Base-by-base conservation (phyloP, 2,113 vertebrate genomes). In the Saguinus midas region DNA sequence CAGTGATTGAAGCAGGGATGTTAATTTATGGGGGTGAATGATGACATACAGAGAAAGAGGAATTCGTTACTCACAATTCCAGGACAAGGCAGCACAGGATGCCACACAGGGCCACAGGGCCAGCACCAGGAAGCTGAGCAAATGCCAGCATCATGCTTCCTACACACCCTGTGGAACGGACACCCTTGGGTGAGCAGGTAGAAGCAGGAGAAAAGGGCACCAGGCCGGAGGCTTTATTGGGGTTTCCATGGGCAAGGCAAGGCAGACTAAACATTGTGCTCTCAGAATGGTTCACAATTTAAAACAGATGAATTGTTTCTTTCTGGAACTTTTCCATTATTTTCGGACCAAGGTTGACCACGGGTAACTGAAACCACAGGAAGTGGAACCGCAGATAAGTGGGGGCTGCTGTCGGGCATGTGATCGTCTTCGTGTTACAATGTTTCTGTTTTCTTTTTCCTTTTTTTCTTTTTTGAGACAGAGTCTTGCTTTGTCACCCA, bases 11-110 rank as follows among this genome's bases (percentile, higher is more conserved):
- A 40, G 48, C 23, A 11, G 18, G 76, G 58, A 82, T 72, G 73
- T 58, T 95, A 70, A 57, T 29, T 82, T 29, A 45, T 64, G 8
- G 48, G 32, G 8, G 17, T 79, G 40, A 70, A 6, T 4, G 5
- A 70, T 8, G 21, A 72, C 32, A 25, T 17, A n/a, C 45, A 90
- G 45, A 84, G 37, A 48, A 72, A 45, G 66, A 79, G 80, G 55
- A 87, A 52, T 55, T 48, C 25, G 68, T 72, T 40, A 27, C 76
- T 78, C 16, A 76, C 18, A 55, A 21, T 52, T 73, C 58, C 64
- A 64, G n/a, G 5, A 16, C 12, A 5, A 2, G 2, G 73, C 43
- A 25, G 0, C 11, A 64, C 61, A 64, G 12, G 13, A 0, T 32
- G 61, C 32, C 64, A n/a, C 8, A 2, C 14, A 20, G 23, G 45